phyloP scores from a whole-genome alignment of 1,140 invertebrate species.

The Penaeus vannamei region DNA sequence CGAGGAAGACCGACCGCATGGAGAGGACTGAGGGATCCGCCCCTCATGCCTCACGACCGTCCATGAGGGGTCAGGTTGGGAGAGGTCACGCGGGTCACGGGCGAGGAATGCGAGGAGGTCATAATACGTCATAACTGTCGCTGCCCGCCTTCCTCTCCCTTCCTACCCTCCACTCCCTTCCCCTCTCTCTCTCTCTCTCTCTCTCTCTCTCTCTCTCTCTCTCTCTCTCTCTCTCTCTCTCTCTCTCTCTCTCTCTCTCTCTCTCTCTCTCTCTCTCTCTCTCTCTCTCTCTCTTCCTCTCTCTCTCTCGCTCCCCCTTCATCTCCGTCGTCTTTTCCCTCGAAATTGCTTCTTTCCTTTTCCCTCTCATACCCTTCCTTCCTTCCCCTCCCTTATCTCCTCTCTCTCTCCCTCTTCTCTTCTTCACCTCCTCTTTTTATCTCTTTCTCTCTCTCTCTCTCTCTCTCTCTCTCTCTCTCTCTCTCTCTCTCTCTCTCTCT shows the following conservation, averaged over 20 bases:
- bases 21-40: too few species aligned
- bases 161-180: neutral
- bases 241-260: too few species aligned
- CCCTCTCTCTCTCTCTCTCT: neutral
- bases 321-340: neutral
- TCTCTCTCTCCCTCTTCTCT: neutral
- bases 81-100: neutral
- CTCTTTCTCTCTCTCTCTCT: neutral
- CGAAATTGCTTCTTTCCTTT: too few species aligned
- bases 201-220: neutral
- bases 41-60: too few species aligned
- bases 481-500: neutral
- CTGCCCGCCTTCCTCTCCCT: neutral
- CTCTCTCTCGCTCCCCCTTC: neutral
- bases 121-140: conserved; percentile 62
- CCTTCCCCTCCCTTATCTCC: neutral
- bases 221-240: neutral
- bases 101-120: conserved; percentile 38
- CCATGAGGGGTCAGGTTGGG: conserved; percentile 39
- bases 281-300: neutral
- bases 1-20: too few species aligned
- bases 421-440: neutral
- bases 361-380: neutral
- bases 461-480: neutral
- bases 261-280: neutral